Conservation (phyloP, 2,888 invertebrate species). For the Carcina quercana region DNA sequence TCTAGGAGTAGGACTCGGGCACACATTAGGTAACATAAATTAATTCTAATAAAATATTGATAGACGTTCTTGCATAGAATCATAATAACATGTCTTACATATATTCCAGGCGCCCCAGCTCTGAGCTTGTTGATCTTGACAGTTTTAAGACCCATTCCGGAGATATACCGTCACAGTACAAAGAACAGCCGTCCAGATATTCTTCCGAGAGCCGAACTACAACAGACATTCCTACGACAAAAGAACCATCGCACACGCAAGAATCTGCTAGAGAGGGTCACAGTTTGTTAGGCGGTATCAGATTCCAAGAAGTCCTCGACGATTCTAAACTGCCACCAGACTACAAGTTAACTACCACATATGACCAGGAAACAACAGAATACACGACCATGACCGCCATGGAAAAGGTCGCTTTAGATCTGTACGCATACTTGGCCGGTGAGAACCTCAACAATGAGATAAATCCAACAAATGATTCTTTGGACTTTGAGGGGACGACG, state of each 20-base stretch:
- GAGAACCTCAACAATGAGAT: conserved; percentile 77
- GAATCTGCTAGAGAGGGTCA: conserved; percentile 53
- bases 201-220: conserved; percentile 63
- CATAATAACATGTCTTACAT: conserved; percentile 1
- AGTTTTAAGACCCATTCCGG: conserved; percentile 85
- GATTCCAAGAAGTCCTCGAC: conserved; percentile 55
- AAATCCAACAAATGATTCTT: conserved; percentile 45
- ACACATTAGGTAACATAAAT: conserved; percentile 70
- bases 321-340: conserved; percentile 59
- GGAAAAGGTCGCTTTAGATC: conserved; percentile 88
- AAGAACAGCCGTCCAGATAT: conserved; percentile 59
- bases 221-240: conserved; percentile 62
- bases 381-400: conserved; percentile 80
- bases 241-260: conserved; percentile 42
- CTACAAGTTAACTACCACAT: conserved; percentile 54
- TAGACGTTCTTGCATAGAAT: background rate
- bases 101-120: conserved; percentile 78
- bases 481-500: conserved; percentile 51
- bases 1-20: conserved; percentile 74
- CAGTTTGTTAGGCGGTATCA: conserved; percentile 50
- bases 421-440: conserved; percentile 85
- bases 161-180: conserved; percentile 70
- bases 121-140: conserved; percentile 87
- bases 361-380: conserved; percentile 70
- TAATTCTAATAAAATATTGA: background rate